These are phyloP conservation scores for Crepidodera aurea DNA, from an alignment of 2,888 invertebrate genomes.

Conservation along the genomic window DNA sequence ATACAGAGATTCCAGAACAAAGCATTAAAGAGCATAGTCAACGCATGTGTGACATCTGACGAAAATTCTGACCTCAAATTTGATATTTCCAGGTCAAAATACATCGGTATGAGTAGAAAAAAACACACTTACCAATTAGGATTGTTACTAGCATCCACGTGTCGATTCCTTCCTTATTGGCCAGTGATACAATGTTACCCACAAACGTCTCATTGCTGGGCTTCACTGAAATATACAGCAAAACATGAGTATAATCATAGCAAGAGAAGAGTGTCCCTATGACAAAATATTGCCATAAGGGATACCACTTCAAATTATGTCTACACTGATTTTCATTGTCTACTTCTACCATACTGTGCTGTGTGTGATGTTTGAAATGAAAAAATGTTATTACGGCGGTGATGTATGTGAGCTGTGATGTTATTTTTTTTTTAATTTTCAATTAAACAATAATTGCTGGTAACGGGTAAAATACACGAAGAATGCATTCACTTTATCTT, in stretches of 20 bases:
- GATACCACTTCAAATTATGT: conserved; percentile 43
- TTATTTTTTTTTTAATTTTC: too few species aligned
- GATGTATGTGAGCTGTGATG: neutral
- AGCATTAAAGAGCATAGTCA: too few species aligned
- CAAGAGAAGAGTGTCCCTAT: conserved; percentile 43
- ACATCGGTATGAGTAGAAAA: too few species aligned
- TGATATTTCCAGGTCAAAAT: too few species aligned
- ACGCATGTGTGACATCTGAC: too few species aligned
- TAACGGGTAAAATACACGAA: neutral
- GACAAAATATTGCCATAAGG: conserved; percentile 43
- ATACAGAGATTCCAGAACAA: too few species aligned
- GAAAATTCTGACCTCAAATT: too few species aligned
- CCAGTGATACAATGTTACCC: conserved; percentile 41
- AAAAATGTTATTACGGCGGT: neutral
- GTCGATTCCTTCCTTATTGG: conserved; percentile 76
- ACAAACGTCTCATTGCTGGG: conserved; percentile 33
- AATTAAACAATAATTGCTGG: neutral
- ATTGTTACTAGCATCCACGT: conserved; percentile 87
- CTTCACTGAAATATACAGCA: conserved; percentile 36
- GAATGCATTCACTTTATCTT: neutral
- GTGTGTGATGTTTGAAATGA: neutral
- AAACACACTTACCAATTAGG: conserved; percentile 79
- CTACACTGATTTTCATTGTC: conserved; percentile 21
- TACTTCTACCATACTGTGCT: conserved; percentile 21
- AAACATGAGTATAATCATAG: conserved; percentile 40